Evolutionary conservation across 1,140 invertebrate species (phyloP), one percentile per base, ranked within the genome.

Genomic region (Venturia canescens): DNA sequence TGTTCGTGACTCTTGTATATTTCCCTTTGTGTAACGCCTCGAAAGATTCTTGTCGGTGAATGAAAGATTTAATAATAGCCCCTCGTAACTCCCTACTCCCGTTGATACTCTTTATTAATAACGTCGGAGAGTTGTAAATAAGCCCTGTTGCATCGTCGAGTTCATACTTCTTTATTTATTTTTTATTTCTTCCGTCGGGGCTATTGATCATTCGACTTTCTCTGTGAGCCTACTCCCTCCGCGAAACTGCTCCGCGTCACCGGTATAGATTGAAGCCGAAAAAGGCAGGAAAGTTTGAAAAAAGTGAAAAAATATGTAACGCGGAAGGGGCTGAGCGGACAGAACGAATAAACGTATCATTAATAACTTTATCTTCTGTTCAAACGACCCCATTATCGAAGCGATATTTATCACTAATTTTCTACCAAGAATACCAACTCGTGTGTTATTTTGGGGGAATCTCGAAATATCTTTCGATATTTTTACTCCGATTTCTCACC

Each of bases 1-100:
- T 66, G 7, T 66, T 66, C 60, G 60, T 23, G 60, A 66, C n/a
- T 66, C 60, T 66, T 27, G 60, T 23, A 57, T 66, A 3, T 15
- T 23, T 66, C 21, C 21, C 60, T 23, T 27, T 66, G 23, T 66
- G 23, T 66, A 66, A 66, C 21, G 21, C 60, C 60, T 66, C 60
- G 13, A 66, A 66, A 66, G 60, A 23, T 27, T 66, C 23, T 27
- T 15, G 3, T 66, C 60, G 60, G 23, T 66, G 60, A 66, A 66
- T 66, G 60, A 27, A 66, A 27, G 60, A 66, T 66, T 66, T 66
- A 66, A 66, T 66, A 66, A 66, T 66, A 66, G 60, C 53, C 53
- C 21, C 53, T 57, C 60, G 60, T 27, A 27, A 27, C 60, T 27
- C 60, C 23, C 21, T 66, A 23, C 21, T 57, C 53, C 21, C 53